A percentile compares a stretch with the other conserved stretches of the same genome.
phyloP scores from a whole-genome alignment of 2,888 invertebrate species.

The Drepanosiphum platanoidis region DNA sequence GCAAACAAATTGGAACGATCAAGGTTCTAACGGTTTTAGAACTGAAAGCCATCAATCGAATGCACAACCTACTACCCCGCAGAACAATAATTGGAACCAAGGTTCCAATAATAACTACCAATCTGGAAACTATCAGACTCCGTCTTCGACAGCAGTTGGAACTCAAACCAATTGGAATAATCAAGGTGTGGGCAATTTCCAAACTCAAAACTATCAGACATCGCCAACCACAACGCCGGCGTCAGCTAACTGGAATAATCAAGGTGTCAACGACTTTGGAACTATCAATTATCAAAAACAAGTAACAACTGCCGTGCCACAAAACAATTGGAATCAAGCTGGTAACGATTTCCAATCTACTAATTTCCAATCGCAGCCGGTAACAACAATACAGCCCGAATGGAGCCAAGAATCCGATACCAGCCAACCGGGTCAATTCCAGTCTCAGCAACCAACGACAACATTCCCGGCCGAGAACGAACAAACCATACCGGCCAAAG shows the following conservation, averaged over 20 bases:
- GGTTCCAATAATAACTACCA: neutral
- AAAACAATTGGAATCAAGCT: slow-evolving; percentile 6
- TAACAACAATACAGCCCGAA: slow-evolving; percentile 14
- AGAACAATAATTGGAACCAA: slow-evolving; percentile 6
- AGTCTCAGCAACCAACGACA: slow-evolving; percentile 30
- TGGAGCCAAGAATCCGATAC: slow-evolving; percentile 38
- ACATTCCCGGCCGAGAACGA: neutral
- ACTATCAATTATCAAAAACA: neutral
- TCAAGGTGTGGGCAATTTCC: slow-evolving; percentile 1
- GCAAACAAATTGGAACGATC: slow-evolving; percentile 6
- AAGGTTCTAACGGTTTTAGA: neutral
- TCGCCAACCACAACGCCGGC: neutral
- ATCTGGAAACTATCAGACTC: slow-evolving; percentile 1
- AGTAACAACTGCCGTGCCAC: neutral
- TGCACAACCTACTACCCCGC: slow-evolving; percentile 4
- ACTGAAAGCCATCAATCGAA: slow-evolving; percentile 3
- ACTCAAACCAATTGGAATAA: slow-evolving; percentile 19
- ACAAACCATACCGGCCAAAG: neutral
- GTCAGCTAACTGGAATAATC: neutral
- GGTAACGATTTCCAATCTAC: neutral
- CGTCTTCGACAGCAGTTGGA: neutral
- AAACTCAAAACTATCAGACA: slow-evolving; percentile 29
- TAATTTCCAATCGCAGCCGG: neutral
- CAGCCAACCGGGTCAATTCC: neutral
- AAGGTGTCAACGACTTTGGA: neutral